Evolutionary conservation across 2,797 vertebrate species (phyloP), one percentile per base, ranked within the genome.

Genomic region (Helarctos malayanus): DNA sequence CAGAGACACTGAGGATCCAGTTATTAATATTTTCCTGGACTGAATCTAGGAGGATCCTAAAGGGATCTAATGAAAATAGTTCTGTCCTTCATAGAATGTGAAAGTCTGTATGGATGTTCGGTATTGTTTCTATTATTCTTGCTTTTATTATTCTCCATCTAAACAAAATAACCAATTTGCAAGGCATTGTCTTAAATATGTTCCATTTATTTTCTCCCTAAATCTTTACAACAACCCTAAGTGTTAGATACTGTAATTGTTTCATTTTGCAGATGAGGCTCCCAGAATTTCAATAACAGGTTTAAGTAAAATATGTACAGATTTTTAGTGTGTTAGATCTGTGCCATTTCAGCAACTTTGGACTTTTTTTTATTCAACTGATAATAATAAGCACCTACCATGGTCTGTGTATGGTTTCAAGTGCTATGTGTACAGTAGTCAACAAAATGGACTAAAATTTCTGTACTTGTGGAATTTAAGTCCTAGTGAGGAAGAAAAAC

Each of bases 251-350:
- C 21, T 82, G 6, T 59, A 61, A 91, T 52, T 56, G 47, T 57
- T 93, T 49, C 23, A 41, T 91, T 91, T 91, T 65, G 63, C 54
- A 93, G 73, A 91, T 89, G 73, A 87, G 49, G 41, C 25, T 87
- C 79, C 38, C 5, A 71, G 23, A 96, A 84, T 89, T 71, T 93
- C 89, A 91, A 84, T 78, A 41, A 78, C 3, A 21, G 9, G n/a
- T 91, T 96, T 89, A 91, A 86, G 8, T 87, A 54, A 96, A 59
- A 80, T 1, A 7, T 13, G 25, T 59, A 7, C 41, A 21, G 38
- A 52, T 85, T 94, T 89, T 94, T 61, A 90, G 5, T 63, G 4
- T 73, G 19, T 7, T 91, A 68, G 4, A 18, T 61, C 7, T 95
- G 35, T 83, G 15, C 23, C 29, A 3, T 52, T 71, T 81, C 12